A percentile compares a stretch with the other conserved stretches of the same genome.
Conservation (phyloP, 2,888 invertebrate species). For the Clitarchus hookeri region DNA sequence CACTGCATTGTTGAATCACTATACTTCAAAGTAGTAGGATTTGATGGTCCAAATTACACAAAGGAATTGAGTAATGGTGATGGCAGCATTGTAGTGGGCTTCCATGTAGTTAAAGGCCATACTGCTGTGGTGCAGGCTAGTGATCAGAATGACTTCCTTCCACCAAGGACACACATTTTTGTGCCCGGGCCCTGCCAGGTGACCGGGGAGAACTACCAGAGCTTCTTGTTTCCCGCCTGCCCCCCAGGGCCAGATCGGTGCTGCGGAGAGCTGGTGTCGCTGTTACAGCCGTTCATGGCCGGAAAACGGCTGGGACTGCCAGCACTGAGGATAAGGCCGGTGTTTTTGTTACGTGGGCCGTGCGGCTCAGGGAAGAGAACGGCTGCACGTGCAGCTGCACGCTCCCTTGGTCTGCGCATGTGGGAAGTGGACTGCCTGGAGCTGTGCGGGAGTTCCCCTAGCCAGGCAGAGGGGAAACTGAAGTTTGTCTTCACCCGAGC, state of each 20-base stretch:
- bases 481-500: slow-evolving; percentile 71
- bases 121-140: slow-evolving; percentile 65
- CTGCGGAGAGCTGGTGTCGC: slow-evolving; percentile 63
- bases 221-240: slow-evolving; percentile 30
- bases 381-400: slow-evolving; percentile 52
- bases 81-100: slow-evolving; percentile 48
- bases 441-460: slow-evolving; percentile 75
- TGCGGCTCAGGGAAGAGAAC: slow-evolving; percentile 67
- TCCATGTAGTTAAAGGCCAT: slow-evolving; percentile 62
- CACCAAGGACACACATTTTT: slow-evolving; percentile 51
- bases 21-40: slow-evolving; percentile 55
- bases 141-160: slow-evolving; percentile 61
- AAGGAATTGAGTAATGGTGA: slow-evolving; percentile 22
- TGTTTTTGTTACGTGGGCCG: slow-evolving; percentile 71
- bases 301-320: slow-evolving; percentile 50
- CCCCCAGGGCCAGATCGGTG: slow-evolving; percentile 65
- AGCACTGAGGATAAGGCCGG: slow-evolving; percentile 58
- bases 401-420: slow-evolving; percentile 70
- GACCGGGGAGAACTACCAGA: slow-evolving; percentile 52
- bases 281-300: slow-evolving; percentile 67
- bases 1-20: slow-evolving; percentile 46
- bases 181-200: not conserved
- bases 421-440: slow-evolving; percentile 73
- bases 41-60: slow-evolving; percentile 37
- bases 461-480: slow-evolving; percentile 82